Evolutionary conservation across 1,140 invertebrate species (phyloP), one percentile per base, ranked within the genome.

Genomic region (Atopsyche davidsoni): DNA sequence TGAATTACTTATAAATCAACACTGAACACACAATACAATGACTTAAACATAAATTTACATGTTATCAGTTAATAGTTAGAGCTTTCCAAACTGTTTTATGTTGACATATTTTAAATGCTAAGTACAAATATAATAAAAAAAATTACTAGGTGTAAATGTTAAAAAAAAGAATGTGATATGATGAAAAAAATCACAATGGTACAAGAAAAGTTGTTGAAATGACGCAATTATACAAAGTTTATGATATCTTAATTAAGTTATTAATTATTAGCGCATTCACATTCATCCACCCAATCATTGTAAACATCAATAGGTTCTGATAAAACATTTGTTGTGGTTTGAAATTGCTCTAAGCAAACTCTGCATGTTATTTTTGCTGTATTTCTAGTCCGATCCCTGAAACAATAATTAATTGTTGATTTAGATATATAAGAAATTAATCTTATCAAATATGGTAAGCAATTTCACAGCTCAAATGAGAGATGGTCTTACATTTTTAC

Each of bases 221-320:
- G 32, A 34, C 17, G 17, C 17, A 34, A 34, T 13, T 9, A 34
- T 14, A 34, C 11, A 34, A 34, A 34, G 11, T n/a, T n/a, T n/a
- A n/a, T n/a, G n/a, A n/a, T n/a, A n/a, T n/a, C n/a, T n/a, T n/a
- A 39, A 28, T 43, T 23, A 51, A n/a, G 16, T 36, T 11, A 22
- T 28, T 18, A 23, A 34, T 79, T 72, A 87, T 96, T 96, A 25
- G 89, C 92, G 59, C 68, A 79, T 77, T 97, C 96, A 77, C 96
- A 99, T 1, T 94, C 96, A 79, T 99, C 96, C 45, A 99, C 96
- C 96, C 96, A 99, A 69, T 98, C 96, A 75, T 96, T 97, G 67
- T 99, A 99, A 16, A 99, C 96, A 80, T 99, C 96, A 50, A 99
- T 83, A 35, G 96, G 85, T 72, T 99, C 96, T 9, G 94, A 97